Conservation (phyloP, 2,113 vertebrate species). For the Ameiurus melas region DNA sequence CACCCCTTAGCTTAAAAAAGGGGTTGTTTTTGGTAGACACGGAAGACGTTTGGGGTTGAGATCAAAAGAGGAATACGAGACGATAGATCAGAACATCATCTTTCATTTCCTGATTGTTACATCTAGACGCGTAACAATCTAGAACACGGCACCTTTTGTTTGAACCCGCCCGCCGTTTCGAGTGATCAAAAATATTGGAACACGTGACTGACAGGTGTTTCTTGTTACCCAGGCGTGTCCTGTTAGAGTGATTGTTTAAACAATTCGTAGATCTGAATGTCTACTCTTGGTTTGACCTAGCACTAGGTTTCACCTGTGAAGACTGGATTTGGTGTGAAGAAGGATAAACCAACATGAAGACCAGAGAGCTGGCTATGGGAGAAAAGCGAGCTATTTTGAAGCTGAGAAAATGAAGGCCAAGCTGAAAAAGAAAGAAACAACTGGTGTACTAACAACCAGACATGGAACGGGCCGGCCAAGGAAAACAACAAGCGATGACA, state of each 20-base stretch:
- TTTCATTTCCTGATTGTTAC: too few species aligned
- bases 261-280: background rate
- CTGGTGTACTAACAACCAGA: background rate
- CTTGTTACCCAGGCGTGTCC: background rate
- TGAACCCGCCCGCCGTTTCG: too few species aligned
- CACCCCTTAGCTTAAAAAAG: background rate
- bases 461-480: background rate
- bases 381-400: background rate
- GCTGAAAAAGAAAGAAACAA: background rate
- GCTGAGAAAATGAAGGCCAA: background rate
- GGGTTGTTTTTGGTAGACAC: too few species aligned
- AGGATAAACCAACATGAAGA: background rate
- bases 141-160: too few species aligned
- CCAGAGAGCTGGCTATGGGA: background rate
- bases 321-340: background rate
- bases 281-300: background rate
- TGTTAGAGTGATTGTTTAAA: background rate
- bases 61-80: too few species aligned
- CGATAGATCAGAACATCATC: too few species aligned
- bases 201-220: background rate
- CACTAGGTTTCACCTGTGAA: background rate
- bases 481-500: background rate
- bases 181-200: background rate
- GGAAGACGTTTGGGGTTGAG: too few species aligned
- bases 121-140: too few species aligned